These are phyloP conservation scores for Fregata magnificens DNA, from an alignment of 2,113 vertebrate species.

Conservation along the genomic window DNA sequence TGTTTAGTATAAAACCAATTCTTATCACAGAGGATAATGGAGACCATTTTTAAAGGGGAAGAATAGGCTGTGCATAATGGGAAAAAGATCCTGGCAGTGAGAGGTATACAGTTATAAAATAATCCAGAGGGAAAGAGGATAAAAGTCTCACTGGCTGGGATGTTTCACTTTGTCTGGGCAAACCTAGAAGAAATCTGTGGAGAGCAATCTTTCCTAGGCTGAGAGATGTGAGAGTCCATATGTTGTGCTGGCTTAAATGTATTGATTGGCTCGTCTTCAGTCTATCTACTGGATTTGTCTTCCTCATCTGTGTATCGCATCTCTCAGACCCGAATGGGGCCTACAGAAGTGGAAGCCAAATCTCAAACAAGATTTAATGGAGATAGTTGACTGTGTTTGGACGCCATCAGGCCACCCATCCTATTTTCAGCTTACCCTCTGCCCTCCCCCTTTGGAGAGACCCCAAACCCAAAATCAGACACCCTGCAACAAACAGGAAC, in stretches of 20 bases:
- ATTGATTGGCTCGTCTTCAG: conserved; percentile 2
- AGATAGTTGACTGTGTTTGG: neutral
- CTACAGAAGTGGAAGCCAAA: conserved; percentile 13
- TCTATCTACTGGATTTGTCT: neutral
- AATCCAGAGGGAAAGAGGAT: neutral
- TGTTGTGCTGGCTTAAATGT: neutral
- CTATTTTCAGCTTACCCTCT: neutral
- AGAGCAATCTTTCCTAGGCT: neutral
- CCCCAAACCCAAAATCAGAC: conserved; percentile 15
- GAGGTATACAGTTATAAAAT: neutral
- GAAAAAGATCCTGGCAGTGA: neutral
- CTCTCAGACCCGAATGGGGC: neutral
- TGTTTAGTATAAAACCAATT: neutral
- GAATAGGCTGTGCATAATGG: neutral
- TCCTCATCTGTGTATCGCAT: neutral
- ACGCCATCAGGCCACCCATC: neutral
- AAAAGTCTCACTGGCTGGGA: neutral
- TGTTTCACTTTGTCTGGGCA: neutral
- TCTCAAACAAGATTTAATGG: neutral
- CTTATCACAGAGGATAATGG: neutral
- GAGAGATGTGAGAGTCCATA: conserved; percentile 32
- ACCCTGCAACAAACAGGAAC: neutral
- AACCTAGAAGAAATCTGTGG: neutral
- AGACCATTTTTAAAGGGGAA: neutral
- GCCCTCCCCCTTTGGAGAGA: neutral